Evolutionary conservation across 2,113 vertebrate genomes (phyloP).

Genomic region (Sylvia atricapilla): DNA sequence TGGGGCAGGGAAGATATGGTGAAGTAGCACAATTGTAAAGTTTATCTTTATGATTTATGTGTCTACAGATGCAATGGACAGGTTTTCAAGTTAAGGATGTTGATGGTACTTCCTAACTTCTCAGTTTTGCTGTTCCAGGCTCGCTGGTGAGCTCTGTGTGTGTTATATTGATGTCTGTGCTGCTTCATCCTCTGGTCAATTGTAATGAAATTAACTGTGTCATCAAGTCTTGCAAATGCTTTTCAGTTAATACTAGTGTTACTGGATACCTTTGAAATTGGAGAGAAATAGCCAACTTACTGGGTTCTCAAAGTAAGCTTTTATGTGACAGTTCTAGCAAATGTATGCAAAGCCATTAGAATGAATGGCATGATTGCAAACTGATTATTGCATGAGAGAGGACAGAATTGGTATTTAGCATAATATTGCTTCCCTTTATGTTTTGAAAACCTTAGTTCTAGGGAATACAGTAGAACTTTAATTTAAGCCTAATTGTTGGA

Average conservation of each 20-base stretch:
- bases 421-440: constrained; percentile 33
- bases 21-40: not conserved
- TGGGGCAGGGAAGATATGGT: not conserved
- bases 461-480: constrained; percentile 12
- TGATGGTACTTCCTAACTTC: not conserved
- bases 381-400: constrained; percentile 18
- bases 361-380: constrained; percentile 53
- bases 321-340: not conserved
- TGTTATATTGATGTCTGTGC: not conserved
- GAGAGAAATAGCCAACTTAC: not conserved
- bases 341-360: constrained; percentile 48
- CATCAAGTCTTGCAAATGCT: not conserved
- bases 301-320: not conserved
- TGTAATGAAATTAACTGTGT: not conserved
- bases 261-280: constrained; percentile 23
- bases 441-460: constrained; percentile 21
- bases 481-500: constrained; percentile 30
- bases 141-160: not conserved
- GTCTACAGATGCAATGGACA: not conserved
- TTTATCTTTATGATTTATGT: not conserved
- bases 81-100: not conserved
- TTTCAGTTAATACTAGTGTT: not conserved
- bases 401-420: constrained; percentile 45
- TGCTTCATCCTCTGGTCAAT: not conserved
- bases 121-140: not conserved